Conservation (phyloP, 64 coral and sea anemone species). For the Montipora sp. region DNA sequence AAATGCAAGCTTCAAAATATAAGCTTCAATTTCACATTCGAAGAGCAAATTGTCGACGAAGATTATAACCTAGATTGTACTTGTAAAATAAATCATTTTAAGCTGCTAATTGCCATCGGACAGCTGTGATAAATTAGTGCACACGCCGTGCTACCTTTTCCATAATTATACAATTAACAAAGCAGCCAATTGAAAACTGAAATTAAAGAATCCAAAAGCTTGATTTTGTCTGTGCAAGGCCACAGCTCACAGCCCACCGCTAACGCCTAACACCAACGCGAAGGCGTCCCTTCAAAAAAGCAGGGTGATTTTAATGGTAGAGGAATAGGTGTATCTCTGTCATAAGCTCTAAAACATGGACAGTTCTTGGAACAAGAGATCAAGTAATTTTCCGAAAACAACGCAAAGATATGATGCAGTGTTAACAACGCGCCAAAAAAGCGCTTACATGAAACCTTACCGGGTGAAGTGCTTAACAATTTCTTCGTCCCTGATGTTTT, state of each 20-base stretch:
- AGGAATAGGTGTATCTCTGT: neutral
- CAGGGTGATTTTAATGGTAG: too few species aligned
- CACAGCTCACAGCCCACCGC: too few species aligned
- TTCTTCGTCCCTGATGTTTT: conserved; percentile 90
- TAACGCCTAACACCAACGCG: neutral
- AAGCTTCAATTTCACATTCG: neutral
- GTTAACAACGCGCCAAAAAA: conserved; percentile 14
- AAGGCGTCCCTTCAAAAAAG: too few species aligned
- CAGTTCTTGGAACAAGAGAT: neutral
- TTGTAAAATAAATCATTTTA: neutral
- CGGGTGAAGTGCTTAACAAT: conserved; percentile 94
- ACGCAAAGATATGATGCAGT: neutral
- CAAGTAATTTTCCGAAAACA: neutral
- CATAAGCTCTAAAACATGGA: too few species aligned
- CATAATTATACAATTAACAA: neutral
- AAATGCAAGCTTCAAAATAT: neutral
- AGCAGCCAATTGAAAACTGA: neutral
- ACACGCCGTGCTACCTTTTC: neutral
- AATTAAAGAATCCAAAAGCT: neutral
- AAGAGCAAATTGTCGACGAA: neutral
- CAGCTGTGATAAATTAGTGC: neutral
- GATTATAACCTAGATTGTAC: neutral
- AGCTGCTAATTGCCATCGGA: neutral
- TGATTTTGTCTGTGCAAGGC: neutral
- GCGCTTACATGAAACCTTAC: conserved; percentile 16